These are phyloP conservation scores for Clepsis dumicolana DNA, from an alignment of 2,888 invertebrate species.

Conservation along the genomic window DNA sequence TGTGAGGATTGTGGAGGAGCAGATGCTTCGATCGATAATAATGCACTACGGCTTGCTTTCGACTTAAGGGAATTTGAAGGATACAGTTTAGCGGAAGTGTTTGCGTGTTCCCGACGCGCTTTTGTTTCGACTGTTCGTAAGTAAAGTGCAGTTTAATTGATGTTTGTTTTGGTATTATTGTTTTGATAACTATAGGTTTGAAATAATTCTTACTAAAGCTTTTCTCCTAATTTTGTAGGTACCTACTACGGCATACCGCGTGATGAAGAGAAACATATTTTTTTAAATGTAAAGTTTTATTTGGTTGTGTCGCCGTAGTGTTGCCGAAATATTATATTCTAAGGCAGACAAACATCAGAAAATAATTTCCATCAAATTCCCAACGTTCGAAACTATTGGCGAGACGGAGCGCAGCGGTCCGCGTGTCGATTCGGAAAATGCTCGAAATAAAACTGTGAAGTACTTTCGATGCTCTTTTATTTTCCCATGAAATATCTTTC, in stretches of 20 bases:
- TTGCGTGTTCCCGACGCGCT: constrained; percentile 29
- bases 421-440: too few species aligned
- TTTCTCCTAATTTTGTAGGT: too few species aligned
- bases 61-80: constrained; percentile 41
- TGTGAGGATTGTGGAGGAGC: constrained; percentile 20
- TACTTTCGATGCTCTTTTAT: too few species aligned
- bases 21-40: constrained; percentile 71
- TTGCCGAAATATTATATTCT: too few species aligned
- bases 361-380: background rate
- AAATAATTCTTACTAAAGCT: too few species aligned
- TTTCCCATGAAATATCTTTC: too few species aligned
- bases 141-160: constrained; percentile 6
- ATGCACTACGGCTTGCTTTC: constrained; percentile 54
- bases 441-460: too few species aligned
- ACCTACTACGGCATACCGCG: too few species aligned
- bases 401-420: too few species aligned
- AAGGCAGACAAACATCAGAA: background rate
- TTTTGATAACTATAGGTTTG: background rate
- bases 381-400: constrained; percentile 7
- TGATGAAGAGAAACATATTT: too few species aligned
- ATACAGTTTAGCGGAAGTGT: constrained; percentile 41
- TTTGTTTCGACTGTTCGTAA: constrained; percentile 18
- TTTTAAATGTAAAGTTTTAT: too few species aligned
- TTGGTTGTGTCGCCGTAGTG: too few species aligned
- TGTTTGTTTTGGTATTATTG: background rate